Evolutionary conservation across 2,113 vertebrate genomes (phyloP), one percentile per base, ranked within the genome.

Genomic region (Chaetops frenatus): DNA sequence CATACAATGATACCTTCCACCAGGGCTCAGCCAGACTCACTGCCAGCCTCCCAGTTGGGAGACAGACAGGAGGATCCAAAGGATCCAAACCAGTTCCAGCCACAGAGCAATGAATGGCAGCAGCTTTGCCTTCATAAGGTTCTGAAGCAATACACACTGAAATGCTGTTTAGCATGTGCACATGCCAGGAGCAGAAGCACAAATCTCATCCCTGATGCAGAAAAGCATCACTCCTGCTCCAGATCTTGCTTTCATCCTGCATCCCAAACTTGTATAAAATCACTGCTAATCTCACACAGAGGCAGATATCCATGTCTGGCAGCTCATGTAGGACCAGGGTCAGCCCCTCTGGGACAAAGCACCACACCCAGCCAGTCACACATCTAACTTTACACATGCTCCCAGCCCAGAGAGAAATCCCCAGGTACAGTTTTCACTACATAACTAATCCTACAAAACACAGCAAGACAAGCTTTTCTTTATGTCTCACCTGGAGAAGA

Each of bases 281-380:
- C 58, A 36, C 22, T 15, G 50, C 62, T 69, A 3, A 62, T 17
- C 54, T 64, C 57, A 28, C 10, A 7, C 3, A 9, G 31, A n/a
- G 36, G 13, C 56, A 78, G 47, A 47, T 24, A 47, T 7, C 15
- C 0, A 0, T 4, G 28, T 7, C 53, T n/a, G 45, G 53, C 25
- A 47, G 65, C 50, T 67, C 40, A 15, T 0, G 3, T 0, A 51
- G 53, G 24, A 35, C 57, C 38, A 60, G 54, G 44, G 7, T 56
- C 35, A 74, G 33, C 18, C 48, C 22, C 29, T 74, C 36, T 35
- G 61, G 54, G 82, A 36, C 44, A 50, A 1, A 36, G 35, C 48
- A 40, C 19, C 44, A 27, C 54, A n/a, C 33, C 16, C 60, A 45
- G 65, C 3, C 50, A 50, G 40, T 3, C 65, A 64, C 35, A 45